Percentiles rank a stretch among this genome's conserved stretches.
phyloP scores from a whole-genome alignment of 2,113 vertebrate species.

The Cardinalis cardinalis region DNA sequence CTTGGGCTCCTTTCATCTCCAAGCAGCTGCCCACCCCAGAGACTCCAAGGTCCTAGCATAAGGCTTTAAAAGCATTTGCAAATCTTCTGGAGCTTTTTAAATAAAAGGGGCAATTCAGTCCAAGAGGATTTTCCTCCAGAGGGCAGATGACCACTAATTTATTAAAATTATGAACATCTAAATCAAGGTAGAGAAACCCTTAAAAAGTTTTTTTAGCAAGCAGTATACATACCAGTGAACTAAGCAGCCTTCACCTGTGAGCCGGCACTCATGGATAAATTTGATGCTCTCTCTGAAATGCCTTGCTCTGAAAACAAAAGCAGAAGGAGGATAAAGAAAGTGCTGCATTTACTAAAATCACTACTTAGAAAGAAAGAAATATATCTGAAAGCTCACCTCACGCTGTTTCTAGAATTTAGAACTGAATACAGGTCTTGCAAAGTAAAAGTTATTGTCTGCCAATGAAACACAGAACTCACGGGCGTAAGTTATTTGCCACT shows the following conservation, averaged over 20 bases:
- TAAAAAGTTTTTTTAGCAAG: not conserved
- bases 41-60: not conserved
- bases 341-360: slow-evolving; percentile 29
- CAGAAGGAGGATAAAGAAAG: slow-evolving; percentile 34
- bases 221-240: slow-evolving; percentile 86
- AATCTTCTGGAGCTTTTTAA: not conserved
- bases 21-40: not conserved
- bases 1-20: not conserved
- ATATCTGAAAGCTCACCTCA: not conserved
- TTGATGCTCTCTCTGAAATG: slow-evolving; percentile 93
- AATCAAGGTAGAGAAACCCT: not conserved
- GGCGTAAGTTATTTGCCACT: not conserved
- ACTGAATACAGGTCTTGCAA: not conserved
- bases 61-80: not conserved
- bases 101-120: not conserved
- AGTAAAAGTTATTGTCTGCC: not conserved
- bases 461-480: not conserved
- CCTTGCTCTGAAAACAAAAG: slow-evolving; percentile 77
- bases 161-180: not conserved
- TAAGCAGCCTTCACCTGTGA: slow-evolving; percentile 87
- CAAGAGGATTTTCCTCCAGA: not conserved
- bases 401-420: not conserved
- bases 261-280: slow-evolving; percentile 92
- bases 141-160: not conserved
- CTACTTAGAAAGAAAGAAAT: slow-evolving; percentile 15